A percentile compares a stretch with the other conserved stretches of the same genome.
phyloP scores from a whole-genome alignment of 2,888 invertebrate genomes.

The Netelia inedita region DNA sequence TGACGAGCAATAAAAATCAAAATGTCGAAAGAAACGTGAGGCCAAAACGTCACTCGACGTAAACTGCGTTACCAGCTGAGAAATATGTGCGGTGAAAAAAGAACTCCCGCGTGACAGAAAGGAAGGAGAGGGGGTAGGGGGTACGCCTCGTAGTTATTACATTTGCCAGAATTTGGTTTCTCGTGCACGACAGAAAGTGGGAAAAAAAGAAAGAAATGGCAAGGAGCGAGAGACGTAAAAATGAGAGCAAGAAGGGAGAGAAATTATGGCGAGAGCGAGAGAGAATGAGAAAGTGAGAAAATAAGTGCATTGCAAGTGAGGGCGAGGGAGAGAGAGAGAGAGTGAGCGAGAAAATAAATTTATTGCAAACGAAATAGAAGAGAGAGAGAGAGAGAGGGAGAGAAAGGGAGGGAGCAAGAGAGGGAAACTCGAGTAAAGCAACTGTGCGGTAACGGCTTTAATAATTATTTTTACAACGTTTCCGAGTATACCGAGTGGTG shows the following conservation, averaged over 20 bases:
- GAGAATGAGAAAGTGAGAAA: conserved; percentile 13
- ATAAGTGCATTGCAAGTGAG: not conserved
- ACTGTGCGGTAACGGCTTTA: conserved; percentile 82
- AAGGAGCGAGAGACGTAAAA: conserved; percentile 29
- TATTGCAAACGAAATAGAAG: conserved; percentile 6
- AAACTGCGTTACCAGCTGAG: conserved; percentile 27
- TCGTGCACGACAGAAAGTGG: conserved; percentile 22
- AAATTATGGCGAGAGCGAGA: conserved; percentile 40
- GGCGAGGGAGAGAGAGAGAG: not conserved
- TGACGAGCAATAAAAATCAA: conserved; percentile 6
- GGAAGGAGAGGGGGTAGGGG: not conserved
- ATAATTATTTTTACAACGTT: conserved; percentile 85
- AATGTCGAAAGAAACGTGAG: conserved; percentile 20
- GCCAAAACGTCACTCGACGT: conserved; percentile 24
- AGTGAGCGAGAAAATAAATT: not conserved
- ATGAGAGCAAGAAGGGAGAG: not conserved
- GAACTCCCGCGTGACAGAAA: conserved; percentile 1
- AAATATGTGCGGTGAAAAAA: conserved; percentile 25
- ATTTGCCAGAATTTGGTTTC: conserved; percentile 53
- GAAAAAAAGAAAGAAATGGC: conserved; percentile 19
- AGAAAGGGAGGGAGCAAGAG: conserved; percentile 41
- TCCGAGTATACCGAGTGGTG: conserved; percentile 80
- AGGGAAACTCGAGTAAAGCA: conserved; percentile 56
- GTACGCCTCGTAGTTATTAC: conserved; percentile 19
- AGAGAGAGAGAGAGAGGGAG: conserved; percentile 14